phyloP scores from a whole-genome alignment of 2,888 invertebrate species.

The Dicyrtomina minuta region DNA sequence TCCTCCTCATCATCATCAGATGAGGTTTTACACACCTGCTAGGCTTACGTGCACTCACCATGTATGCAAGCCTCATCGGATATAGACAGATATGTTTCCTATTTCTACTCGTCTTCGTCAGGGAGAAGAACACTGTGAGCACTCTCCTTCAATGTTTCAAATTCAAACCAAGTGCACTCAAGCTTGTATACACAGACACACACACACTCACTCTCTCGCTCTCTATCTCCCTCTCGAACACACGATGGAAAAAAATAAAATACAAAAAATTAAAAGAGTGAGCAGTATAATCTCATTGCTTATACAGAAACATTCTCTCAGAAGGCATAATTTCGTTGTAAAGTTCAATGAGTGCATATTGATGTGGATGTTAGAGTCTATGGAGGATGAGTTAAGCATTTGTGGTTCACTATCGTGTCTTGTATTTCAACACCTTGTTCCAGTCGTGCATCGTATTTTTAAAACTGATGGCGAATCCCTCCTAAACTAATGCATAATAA shows the following conservation, averaged over 20 bases:
- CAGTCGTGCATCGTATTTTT: constrained; percentile 44
- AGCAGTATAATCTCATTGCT: neutral
- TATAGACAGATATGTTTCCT: neutral
- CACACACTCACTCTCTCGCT: neutral
- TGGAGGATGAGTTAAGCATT: constrained; percentile 11
- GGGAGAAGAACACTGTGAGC: neutral
- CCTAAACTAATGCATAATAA: constrained; percentile 48
- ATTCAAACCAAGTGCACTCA: constrained; percentile 8
- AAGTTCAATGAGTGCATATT: constrained; percentile 18
- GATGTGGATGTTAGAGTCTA: neutral
- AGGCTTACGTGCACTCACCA: constrained; percentile 19
- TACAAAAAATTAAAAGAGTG: neutral
- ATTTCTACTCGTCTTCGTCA: too few species aligned
- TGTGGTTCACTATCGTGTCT: constrained; percentile 39
- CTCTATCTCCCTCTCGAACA: neutral
- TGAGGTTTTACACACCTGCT: constrained; percentile 40
- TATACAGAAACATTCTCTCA: constrained; percentile 30
- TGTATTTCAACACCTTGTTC: constrained; percentile 47
- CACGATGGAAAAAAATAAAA: neutral
- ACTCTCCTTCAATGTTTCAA: neutral
- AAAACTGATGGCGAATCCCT: constrained; percentile 43
- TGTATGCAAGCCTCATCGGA: neutral
- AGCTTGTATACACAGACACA: constrained; percentile 22
- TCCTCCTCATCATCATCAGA: constrained; percentile 45
- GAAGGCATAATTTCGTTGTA: constrained; percentile 28